Evolutionary conservation across 2,888 invertebrate species (phyloP).

Genomic region (Dolichomitus sp.): DNA sequence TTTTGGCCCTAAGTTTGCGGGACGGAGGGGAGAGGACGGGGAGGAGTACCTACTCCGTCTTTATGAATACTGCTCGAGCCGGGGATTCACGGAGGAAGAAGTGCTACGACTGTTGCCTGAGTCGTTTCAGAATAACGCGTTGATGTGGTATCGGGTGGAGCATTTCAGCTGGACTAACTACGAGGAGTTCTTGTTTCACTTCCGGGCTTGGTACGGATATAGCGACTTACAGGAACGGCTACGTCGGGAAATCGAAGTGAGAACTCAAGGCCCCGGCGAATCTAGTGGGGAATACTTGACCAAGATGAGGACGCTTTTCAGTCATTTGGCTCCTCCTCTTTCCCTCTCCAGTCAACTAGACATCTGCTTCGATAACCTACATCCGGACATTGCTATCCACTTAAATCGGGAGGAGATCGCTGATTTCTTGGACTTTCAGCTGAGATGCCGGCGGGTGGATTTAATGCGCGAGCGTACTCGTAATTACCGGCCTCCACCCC

Average conservation of each 20-base stretch:
- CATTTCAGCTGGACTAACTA: neutral
- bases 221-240: conserved; percentile 1
- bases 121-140: no score
- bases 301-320: neutral
- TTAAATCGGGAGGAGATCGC: neutral
- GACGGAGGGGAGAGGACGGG: conserved; percentile 7
- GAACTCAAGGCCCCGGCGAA: conserved; percentile 15
- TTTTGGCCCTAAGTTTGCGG: conserved; percentile 15
- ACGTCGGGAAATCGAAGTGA: neutral
- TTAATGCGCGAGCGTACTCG: no score
- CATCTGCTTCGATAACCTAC: neutral
- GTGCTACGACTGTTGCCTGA: neutral
- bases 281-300: no score
- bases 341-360: neutral
- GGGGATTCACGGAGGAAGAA: conserved; percentile 19
- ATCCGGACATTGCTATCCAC: neutral
- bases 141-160: conserved; percentile 21
- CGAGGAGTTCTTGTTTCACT: conserved; percentile 18
- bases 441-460: neutral
- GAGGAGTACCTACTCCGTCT: conserved; percentile 29
- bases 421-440: conserved; percentile 1
- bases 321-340: neutral
- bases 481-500: no score
- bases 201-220: no score
- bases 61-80: conserved; percentile 28